Conservation (phyloP, 2,113 vertebrate genomes). For the Poicephalus gulielmi region DNA sequence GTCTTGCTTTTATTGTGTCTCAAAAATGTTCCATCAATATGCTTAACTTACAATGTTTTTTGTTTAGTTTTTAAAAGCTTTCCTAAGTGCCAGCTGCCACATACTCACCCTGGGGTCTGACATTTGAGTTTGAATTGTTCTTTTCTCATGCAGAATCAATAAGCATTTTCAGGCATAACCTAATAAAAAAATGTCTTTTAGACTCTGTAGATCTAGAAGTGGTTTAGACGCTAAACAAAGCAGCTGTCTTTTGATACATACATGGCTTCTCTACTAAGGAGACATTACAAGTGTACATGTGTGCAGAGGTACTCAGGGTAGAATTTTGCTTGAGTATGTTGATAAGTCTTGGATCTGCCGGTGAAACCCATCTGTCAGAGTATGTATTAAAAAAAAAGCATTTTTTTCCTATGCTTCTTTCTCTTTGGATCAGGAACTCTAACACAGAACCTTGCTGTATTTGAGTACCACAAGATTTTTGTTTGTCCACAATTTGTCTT, state of each 20-base stretch:
- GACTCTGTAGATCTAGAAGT: neutral
- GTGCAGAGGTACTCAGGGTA: neutral
- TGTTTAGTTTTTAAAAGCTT: conserved; percentile 44
- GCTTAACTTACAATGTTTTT: neutral
- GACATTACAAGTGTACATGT: neutral
- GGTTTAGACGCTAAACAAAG: neutral
- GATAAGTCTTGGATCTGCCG: neutral
- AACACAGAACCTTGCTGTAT: neutral
- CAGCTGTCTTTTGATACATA: neutral
- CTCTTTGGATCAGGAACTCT: neutral
- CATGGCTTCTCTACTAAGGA: neutral
- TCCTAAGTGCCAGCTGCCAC: conserved; percentile 46
- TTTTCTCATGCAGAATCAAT: conserved; percentile 53
- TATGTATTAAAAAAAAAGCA: neutral
- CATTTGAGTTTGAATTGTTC: conserved; percentile 55
- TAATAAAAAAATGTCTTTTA: conserved; percentile 32
- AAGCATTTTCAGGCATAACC: conserved; percentile 42
- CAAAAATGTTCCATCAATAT: conserved; percentile 11
- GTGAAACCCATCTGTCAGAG: neutral
- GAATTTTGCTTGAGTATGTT: neutral
- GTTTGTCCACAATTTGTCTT: neutral
- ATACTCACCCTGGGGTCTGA: conserved; percentile 43
- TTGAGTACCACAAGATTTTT: neutral
- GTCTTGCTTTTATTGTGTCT: conserved; percentile 4
- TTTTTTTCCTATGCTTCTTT: neutral